phyloP scores from a whole-genome alignment of 1,140 invertebrate species.

The Linepithema humile region DNA sequence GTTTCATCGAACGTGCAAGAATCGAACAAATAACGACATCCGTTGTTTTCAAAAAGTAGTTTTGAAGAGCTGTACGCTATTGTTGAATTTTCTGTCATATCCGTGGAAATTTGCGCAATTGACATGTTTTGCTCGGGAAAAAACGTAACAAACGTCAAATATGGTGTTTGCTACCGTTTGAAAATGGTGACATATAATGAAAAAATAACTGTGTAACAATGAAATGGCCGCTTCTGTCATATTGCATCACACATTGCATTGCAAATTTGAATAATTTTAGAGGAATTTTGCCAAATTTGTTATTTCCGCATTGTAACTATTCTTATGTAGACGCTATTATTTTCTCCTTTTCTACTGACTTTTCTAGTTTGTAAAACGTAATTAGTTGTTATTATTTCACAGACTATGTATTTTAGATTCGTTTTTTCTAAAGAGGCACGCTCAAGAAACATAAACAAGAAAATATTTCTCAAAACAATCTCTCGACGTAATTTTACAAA shows the following conservation, averaged over 20 bases:
- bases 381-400: not conserved
- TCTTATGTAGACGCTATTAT: not conserved
- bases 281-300: not conserved
- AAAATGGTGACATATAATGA: not conserved
- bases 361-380: not conserved
- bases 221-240: not conserved
- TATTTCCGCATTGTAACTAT: slow-evolving; percentile 1
- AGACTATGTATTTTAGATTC: not conserved
- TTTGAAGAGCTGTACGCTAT: not conserved
- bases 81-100: not conserved
- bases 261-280: not conserved
- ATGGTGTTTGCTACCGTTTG: not conserved
- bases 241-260: not conserved
- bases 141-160: not conserved
- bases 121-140: not conserved
- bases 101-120: not conserved
- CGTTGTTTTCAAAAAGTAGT: not conserved
- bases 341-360: not conserved
- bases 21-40: not conserved
- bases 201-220: not conserved
- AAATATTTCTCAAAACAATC: not conserved
- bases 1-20: not conserved
- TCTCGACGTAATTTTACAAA: not conserved
- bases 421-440: not conserved
- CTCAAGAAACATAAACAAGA: not conserved